Evolutionary conservation across 2,113 vertebrate species (phyloP).

Genomic region (Athene noctua): DNA sequence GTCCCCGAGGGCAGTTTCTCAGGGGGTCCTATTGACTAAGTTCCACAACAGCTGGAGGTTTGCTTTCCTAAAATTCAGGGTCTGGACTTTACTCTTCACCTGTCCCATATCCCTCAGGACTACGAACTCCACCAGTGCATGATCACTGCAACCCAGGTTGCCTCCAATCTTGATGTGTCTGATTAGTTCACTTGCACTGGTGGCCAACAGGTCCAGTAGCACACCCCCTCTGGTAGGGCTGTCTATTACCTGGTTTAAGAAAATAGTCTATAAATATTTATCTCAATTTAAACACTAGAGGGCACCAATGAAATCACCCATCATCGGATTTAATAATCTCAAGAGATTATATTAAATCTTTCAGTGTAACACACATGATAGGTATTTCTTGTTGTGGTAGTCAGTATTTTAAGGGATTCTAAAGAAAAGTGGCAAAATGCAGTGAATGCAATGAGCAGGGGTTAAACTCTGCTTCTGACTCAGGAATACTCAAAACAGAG

Average conservation of each 20-base stretch:
- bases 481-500: not conserved
- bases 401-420: not conserved
- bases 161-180: not conserved
- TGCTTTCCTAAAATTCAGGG: not conserved
- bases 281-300: not conserved
- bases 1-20: not conserved
- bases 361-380: rapidly evolving
- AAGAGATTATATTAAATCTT: not conserved
- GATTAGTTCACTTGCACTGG: not conserved
- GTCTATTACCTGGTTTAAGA: not conserved
- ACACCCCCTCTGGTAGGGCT: too few relatives aligned
- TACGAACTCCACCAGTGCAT: not conserved
- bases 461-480: not conserved
- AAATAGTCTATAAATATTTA: not conserved
- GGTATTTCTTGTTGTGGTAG: not conserved
- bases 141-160: not conserved
- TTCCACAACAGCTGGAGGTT: not conserved
- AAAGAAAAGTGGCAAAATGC: not conserved
- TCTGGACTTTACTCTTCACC: not conserved
- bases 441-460: not conserved
- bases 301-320: not conserved
- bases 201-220: too few relatives aligned
- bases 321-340: not conserved
- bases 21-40: not conserved
- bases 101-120: not conserved